These are phyloP conservation scores for Cryptoblepharus egeriae DNA, from an alignment of 2,797 vertebrate species.

Conservation along the genomic window DNA sequence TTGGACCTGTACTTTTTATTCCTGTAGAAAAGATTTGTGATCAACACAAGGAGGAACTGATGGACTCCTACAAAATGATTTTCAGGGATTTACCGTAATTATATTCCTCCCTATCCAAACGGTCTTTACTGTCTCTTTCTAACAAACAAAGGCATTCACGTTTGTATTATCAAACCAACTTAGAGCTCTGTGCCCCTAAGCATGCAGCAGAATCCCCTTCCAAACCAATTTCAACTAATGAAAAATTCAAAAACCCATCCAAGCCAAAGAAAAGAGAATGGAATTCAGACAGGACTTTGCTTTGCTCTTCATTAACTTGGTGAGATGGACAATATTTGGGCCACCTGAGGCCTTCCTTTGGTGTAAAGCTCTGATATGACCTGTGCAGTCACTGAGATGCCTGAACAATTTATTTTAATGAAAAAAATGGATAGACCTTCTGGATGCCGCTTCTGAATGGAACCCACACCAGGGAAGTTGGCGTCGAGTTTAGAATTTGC, in stretches of 20 bases:
- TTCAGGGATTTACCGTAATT: neutral
- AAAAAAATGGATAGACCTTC: neutral
- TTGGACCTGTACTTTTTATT: neutral
- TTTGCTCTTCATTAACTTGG: constrained; percentile 20
- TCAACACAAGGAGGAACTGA: neutral
- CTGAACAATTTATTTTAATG: constrained; percentile 31
- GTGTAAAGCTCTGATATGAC: constrained; percentile 25
- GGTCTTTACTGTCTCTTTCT: neutral
- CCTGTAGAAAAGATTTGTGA: neutral
- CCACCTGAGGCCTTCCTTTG: constrained; percentile 20
- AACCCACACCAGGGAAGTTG: neutral
- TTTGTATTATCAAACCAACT: neutral
- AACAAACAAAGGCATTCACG: neutral
- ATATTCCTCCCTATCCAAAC: neutral
- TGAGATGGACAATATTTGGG: constrained; percentile 21
- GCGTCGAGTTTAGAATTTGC: constrained; percentile 3
- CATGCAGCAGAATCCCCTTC: neutral
- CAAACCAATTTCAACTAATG: neutral
- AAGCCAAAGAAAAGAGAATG: constrained; percentile 5
- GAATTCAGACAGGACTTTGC: constrained; percentile 7
- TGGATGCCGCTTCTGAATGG: neutral
- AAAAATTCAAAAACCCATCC: neutral
- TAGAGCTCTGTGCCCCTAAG: neutral
- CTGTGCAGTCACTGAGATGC: constrained; percentile 2
- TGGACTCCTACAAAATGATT: neutral